Evolutionary conservation across 2,113 vertebrate species (phyloP).

Genomic region (Excalfactoria chinensis): DNA sequence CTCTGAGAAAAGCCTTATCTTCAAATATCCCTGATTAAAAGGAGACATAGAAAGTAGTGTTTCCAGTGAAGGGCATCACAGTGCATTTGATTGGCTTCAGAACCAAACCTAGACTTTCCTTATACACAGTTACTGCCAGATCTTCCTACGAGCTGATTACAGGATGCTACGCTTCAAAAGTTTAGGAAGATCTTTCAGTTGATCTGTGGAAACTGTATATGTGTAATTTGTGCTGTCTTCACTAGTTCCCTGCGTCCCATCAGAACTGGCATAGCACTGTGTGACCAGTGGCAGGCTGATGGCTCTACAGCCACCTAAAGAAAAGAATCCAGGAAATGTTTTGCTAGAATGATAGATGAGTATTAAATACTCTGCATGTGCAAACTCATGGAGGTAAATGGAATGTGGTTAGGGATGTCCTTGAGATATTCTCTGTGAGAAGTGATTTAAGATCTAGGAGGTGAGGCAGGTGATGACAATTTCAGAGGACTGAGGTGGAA

Average conservation of each 20-base stretch:
- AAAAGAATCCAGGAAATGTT: not conserved
- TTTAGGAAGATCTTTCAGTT: not conserved
- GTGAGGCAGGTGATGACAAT: not conserved
- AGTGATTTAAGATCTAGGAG: not conserved
- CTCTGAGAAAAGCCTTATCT: not conserved
- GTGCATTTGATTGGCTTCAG: not conserved
- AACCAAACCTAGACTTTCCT: not conserved
- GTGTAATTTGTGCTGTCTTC: not conserved
- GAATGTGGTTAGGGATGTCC: not conserved
- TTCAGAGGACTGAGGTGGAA: not conserved
- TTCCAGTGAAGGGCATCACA: not conserved
- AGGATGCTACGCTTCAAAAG: not conserved
- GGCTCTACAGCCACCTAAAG: not conserved
- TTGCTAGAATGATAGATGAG: not conserved
- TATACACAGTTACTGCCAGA: not conserved
- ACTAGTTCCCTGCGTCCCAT: not conserved
- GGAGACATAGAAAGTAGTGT: not conserved
- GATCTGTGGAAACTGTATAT: not conserved
- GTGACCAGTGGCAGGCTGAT: not conserved
- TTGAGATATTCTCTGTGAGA: not conserved
- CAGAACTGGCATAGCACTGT: not conserved
- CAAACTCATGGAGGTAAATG: not conserved
- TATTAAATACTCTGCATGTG: not conserved
- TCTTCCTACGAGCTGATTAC: not conserved
- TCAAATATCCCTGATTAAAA: not conserved